Evolutionary conservation across 2,888 invertebrate genomes (phyloP).

Genomic region (Limnephilus rhombicus): DNA sequence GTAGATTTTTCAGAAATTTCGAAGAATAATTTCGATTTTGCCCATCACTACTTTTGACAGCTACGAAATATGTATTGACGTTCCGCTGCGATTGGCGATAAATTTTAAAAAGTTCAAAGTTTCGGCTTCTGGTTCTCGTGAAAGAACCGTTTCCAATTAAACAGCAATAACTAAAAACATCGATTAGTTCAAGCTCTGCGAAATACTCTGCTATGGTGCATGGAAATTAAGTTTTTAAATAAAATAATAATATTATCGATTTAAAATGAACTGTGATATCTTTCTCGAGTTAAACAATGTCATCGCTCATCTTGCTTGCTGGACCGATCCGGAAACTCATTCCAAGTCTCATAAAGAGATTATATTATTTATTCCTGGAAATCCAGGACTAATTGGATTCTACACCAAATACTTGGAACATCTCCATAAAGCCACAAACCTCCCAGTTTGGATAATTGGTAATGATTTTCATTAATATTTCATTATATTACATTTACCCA

Average conservation of each 20-base stretch:
- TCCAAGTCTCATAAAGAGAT: constrained; percentile 54
- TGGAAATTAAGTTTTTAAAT: not conserved
- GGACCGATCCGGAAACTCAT: constrained; percentile 49
- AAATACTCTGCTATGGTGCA: not conserved
- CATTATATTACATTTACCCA: too few relatives aligned
- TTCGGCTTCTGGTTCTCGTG: not conserved
- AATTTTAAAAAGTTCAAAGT: not conserved
- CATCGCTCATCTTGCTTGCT: constrained; percentile 48
- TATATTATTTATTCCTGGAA: constrained; percentile 62
- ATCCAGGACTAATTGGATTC: constrained; percentile 61
- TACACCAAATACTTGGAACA: constrained; percentile 58
- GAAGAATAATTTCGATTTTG: not conserved
- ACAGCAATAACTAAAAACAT: not conserved
- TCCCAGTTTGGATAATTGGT: constrained; percentile 63
- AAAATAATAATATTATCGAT: not conserved
- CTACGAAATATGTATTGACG: not conserved
- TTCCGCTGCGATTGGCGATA: not conserved
- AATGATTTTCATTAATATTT: not conserved
- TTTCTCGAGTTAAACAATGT: constrained; percentile 50
- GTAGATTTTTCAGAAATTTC: not conserved
- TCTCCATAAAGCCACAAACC: constrained; percentile 51
- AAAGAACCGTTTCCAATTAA: not conserved
- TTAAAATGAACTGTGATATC: constrained; percentile 46
- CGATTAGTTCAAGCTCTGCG: not conserved
- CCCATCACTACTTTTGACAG: not conserved